Base-by-base conservation (phyloP, 2,888 invertebrate species). In the Theristus sp. region DNA sequence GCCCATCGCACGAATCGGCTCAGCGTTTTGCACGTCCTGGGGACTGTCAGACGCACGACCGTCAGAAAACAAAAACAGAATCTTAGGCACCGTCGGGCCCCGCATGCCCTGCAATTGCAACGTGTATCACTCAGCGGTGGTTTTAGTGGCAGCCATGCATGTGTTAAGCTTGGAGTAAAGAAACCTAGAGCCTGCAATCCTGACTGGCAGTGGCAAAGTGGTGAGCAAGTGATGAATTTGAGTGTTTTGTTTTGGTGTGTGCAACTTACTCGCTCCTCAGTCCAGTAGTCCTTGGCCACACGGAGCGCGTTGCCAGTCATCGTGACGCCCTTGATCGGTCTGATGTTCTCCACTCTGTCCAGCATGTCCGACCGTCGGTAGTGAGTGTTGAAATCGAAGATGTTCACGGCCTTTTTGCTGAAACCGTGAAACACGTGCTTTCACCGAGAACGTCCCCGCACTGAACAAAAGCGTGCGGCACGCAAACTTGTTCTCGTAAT, bases 41-140 rank as follows among this genome's bases (percentile, higher is more conserved):
- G 72, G 72, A 56, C 62, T 70, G 61, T 72, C 72, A 60, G 70
- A 70, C 20, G 72, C 70, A 49, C 72, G 61, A 17, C 72, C 72
- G 60, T 72, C 72, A 1, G 70, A 70, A 10, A 72, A 64, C 28
- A 72, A 60, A 60, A 68, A 72, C 2, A 70, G 65, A n/a, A 72
- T 66, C 61, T 70, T 72, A 1, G 69, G 70, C 6, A 71, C 71
- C 2, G 62, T 65, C 13, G 65, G 59, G 56, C 66, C 69, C 26
- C 72, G 66, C 62, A 70, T 63, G 6, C 72, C 72, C 71, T 71
- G 64, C 55, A 63, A 62, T 46, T 17, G 27, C 22, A 24, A 55
- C 2, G 27, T n/a, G n/a, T n/a, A n/a, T n/a, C n/a, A n/a, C n/a
- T n/a, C n/a, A n/a, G n/a, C n/a, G n/a, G n/a, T n/a, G n/a, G n/a